Evolutionary conservation across 2,888 invertebrate species (phyloP), one percentile per base, ranked within the genome.

Genomic region (Thereva nobilitata): DNA sequence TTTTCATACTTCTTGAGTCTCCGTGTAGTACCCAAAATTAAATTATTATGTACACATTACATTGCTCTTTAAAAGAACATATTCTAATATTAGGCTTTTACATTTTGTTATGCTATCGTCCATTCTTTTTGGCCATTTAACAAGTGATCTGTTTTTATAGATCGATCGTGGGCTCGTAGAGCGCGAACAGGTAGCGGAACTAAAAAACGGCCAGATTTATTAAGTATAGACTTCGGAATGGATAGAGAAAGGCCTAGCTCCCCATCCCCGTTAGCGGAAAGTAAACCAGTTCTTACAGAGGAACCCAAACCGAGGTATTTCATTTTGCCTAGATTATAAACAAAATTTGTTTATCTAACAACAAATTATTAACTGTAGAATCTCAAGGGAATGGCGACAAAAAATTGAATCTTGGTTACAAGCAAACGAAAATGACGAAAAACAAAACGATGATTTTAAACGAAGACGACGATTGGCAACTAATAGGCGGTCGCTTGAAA

Each of bases 381-480:
- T 76, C 76, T 84, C 79, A 73, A 90, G 90, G 81, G 92, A 93
- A 76, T 93, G 93, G 92, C 84, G 91, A 56, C 91, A 93, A 78
- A 93, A 94, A 79, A 94, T 95, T 75, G 93, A 95, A 80, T 92
- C 92, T 5, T 95, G 95, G 95, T 82, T 95, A 70, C 89, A 92
- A 72, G 92, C 92, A 67, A 93, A 92, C 82, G 92, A 92, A 77
- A 89, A 87, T 76, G 91, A 88, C 76, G 92, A 91, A 78, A 86
- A 87, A 74, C 86, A 87, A 72, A 88, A 85, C 71, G 89, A 89
- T 72, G 88, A 89, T 73, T 83, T 88, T 70, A 85, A 87, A 74
- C 85, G 86, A 74, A 85, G 86, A 76, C 84, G 87, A 74, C 85
- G 89, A 71, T 82, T 88, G 78, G 86, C 89, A 74, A 86, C 85